A percentile compares a stretch with the other conserved stretches of the same genome.
These are phyloP conservation scores for Lagocephalus sceleratus DNA, from an alignment of 2,797 vertebrate genomes.

Conservation along the genomic window DNA sequence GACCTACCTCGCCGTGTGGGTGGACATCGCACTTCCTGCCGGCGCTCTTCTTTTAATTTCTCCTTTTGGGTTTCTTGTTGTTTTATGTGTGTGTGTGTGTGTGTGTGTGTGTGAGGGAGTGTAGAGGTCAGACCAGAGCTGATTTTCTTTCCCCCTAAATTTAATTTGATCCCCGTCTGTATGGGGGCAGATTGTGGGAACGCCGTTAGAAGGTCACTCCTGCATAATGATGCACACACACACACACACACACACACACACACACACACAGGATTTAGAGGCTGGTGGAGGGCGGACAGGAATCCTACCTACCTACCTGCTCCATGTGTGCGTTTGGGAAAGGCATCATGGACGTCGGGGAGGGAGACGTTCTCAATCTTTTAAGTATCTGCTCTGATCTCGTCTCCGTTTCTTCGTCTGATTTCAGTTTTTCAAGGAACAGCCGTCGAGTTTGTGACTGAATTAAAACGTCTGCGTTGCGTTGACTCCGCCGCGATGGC, in stretches of 20 bases:
- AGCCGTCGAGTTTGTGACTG: no score
- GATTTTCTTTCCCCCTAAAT: constrained; percentile 23
- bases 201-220: constrained; percentile 50
- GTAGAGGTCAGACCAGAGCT: constrained; percentile 27
- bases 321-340: constrained; percentile 50
- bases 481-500: no score
- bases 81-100: constrained; percentile 19
- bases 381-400: neutral
- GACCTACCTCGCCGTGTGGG: constrained; percentile 63
- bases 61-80: constrained; percentile 40
- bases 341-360: constrained; percentile 39
- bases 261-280: constrained; percentile 38
- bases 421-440: neutral
- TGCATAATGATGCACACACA: constrained; percentile 38
- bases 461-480: no score
- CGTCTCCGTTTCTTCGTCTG: neutral
- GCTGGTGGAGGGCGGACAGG: constrained; percentile 57
- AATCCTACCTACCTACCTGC: constrained; percentile 63
- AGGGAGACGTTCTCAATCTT: neutral
- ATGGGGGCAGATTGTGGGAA: constrained; percentile 37
- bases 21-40: constrained; percentile 63
- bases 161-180: constrained; percentile 60
- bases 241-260: constrained; percentile 10
- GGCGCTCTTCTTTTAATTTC: constrained; percentile 44
- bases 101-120: constrained; percentile 16